Conservation (phyloP, 2,888 invertebrate species). For the Caenorhabditis zanzibari region DNA sequence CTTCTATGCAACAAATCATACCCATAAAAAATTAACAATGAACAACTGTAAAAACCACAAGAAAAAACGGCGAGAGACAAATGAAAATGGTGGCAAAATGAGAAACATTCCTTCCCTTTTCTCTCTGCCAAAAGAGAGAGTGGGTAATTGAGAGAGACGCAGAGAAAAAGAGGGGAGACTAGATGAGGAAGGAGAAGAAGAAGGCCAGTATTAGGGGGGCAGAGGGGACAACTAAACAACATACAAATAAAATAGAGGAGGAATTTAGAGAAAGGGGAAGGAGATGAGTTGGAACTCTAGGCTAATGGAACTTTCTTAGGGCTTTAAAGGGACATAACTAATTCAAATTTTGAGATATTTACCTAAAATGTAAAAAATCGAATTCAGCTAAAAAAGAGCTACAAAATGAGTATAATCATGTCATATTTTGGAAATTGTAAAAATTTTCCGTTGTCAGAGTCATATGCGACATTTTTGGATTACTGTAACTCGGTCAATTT, state of each 20-base stretch:
- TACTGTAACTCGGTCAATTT: background rate
- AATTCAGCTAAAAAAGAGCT: background rate
- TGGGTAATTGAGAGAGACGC: slow-evolving; percentile 23
- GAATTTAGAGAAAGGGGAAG: background rate
- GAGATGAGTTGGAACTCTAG: no score
- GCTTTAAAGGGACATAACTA: background rate
- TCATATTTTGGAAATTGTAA: background rate
- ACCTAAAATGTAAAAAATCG: no score
- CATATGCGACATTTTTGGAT: no score
- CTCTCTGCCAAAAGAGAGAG: no score
- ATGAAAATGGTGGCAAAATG: slow-evolving; percentile 4
- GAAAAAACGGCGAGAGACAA: background rate
- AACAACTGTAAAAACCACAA: no score
- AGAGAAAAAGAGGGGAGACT: background rate
- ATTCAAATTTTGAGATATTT: background rate
- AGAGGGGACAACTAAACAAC: background rate
- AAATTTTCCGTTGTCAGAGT: background rate
- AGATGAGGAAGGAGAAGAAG: slow-evolving; percentile 11
- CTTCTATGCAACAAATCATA: no score
- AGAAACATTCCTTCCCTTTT: background rate
- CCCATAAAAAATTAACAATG: no score
- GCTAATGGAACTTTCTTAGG: no score
- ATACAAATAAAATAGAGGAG: background rate
- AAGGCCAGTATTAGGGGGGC: background rate
- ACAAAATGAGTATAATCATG: slow-evolving; percentile 1